Conservation (phyloP, 2,113 vertebrate species). For the Hippocampus barbouri region DNA sequence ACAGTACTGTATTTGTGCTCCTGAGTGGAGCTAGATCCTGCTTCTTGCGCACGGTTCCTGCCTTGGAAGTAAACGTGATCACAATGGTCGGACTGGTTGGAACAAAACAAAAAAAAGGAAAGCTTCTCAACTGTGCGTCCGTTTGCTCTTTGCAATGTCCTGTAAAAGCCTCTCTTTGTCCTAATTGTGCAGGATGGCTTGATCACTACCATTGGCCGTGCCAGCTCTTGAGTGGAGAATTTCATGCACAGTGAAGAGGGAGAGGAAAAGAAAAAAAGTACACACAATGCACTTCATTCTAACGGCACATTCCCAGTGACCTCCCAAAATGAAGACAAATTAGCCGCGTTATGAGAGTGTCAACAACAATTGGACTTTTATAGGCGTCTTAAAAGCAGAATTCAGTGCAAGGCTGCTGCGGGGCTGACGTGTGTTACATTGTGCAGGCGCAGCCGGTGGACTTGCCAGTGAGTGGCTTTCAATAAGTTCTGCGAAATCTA, state of each 20-base stretch:
- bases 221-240: conserved; percentile 1
- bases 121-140: not conserved
- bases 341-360: not conserved
- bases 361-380: conserved; percentile 6
- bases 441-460: not conserved
- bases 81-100: not conserved
- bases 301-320: not conserved
- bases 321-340: conserved; percentile 5
- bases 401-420: not conserved
- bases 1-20: not conserved
- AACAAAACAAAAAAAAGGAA: not conserved
- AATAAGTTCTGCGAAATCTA: not conserved
- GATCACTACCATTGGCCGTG: not conserved
- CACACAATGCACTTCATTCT: conserved; percentile 1
- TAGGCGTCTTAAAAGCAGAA: conserved; percentile 1
- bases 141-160: conserved; percentile 17
- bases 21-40: not conserved
- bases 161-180: conserved; percentile 7
- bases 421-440: not conserved
- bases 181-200: not conserved
- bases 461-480: not conserved
- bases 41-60: not conserved
- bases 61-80: not conserved
- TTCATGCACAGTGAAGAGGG: not conserved
- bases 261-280: not conserved